phyloP scores from a whole-genome alignment of 2,113 vertebrate species.

The Solea solea region DNA sequence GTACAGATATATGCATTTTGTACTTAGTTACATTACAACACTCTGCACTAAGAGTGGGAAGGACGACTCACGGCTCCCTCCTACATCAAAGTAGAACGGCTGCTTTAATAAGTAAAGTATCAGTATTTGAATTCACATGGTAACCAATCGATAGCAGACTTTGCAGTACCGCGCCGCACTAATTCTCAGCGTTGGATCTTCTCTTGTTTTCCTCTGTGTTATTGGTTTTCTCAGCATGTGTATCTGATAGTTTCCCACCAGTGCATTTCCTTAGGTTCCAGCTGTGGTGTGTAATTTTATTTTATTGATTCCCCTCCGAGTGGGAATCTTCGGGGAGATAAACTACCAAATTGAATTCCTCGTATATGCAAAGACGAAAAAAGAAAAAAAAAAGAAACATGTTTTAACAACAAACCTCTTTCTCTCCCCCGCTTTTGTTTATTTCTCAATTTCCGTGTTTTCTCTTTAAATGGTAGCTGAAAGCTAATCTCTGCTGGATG shows the following conservation, averaged over 20 bases:
- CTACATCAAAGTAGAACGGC: too few relatives aligned
- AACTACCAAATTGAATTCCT: neutral
- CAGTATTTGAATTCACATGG: too few relatives aligned
- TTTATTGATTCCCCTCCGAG: conserved; percentile 12
- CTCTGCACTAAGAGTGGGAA: too few relatives aligned
- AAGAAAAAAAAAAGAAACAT: neutral
- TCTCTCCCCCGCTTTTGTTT: neutral
- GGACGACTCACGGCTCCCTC: too few relatives aligned
- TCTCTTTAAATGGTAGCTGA: neutral
- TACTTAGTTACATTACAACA: too few relatives aligned
- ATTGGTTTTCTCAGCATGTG: conserved; percentile 6
- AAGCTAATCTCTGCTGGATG: conserved; percentile 13
- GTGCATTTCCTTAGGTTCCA: conserved; percentile 23
- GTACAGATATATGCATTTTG: too few relatives aligned
- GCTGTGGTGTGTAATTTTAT: conserved; percentile 14
- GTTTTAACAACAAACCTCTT: neutral
- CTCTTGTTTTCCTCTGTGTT: conserved; percentile 7
- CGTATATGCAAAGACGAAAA: neutral
- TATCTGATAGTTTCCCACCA: neutral
- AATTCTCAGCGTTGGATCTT: neutral
- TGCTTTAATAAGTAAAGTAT: too few relatives aligned
- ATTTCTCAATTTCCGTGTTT: neutral
- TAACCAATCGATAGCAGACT: too few relatives aligned
- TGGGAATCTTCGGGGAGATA: conserved; percentile 1
- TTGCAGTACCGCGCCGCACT: too few relatives aligned